Evolutionary conservation across 2,888 invertebrate genomes (phyloP).

Genomic region (Amphiduros pacificus): DNA sequence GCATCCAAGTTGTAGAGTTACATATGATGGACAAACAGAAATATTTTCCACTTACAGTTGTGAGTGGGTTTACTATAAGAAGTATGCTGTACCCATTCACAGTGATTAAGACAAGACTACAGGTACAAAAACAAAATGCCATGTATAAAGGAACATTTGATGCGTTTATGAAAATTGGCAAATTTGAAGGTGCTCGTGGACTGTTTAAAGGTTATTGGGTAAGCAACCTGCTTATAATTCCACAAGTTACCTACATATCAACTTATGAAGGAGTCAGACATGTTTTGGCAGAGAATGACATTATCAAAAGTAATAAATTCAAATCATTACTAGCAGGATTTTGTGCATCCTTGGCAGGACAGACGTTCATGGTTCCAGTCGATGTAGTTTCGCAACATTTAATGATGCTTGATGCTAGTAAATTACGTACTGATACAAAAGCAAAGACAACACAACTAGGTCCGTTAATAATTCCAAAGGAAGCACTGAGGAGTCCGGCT

Average conservation of each 20-base stretch:
- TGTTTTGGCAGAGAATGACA: constrained; percentile 70
- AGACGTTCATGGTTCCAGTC: constrained; percentile 94
- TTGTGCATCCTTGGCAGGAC: constrained; percentile 87
- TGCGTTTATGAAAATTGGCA: constrained; percentile 84
- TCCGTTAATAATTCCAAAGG: constrained; percentile 16
- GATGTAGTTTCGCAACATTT: constrained; percentile 96
- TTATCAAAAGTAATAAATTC: constrained; percentile 60
- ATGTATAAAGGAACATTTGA: constrained; percentile 80
- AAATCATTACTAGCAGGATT: constrained; percentile 81
- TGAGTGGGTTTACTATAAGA: constrained; percentile 80
- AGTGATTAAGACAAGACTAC: constrained; percentile 90
- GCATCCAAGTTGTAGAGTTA: constrained; percentile 80
- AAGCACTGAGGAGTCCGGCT: constrained; percentile 27
- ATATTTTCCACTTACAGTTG: constrained; percentile 88
- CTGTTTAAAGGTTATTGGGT: constrained; percentile 95
- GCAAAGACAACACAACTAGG: not conserved
- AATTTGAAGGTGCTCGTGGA: constrained; percentile 80
- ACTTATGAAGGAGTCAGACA: constrained; percentile 91
- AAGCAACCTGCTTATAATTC: constrained; percentile 75
- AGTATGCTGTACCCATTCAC: constrained; percentile 86
- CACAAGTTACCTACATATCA: constrained; percentile 72
- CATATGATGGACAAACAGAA: constrained; percentile 96
- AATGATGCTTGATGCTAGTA: constrained; percentile 78
- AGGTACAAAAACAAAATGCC: constrained; percentile 65
- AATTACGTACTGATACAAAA: constrained; percentile 1